Evolutionary conservation across 2,888 invertebrate genomes (phyloP).

Genomic region (Stictocephala bisonia): DNA sequence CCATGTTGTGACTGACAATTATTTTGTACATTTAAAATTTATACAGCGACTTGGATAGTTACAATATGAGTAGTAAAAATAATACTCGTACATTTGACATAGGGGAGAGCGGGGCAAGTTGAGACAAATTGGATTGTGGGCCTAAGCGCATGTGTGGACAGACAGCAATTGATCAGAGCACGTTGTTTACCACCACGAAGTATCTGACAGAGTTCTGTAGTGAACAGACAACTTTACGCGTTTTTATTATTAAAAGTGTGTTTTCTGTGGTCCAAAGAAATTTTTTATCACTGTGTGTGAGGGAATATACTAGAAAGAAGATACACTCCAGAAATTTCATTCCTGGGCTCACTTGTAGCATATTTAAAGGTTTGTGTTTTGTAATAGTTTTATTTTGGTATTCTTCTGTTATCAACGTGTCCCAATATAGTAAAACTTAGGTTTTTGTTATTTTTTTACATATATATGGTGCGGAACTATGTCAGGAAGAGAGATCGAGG

Average conservation of each 20-base stretch:
- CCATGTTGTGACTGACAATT: too few relatives aligned
- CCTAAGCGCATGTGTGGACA: neutral
- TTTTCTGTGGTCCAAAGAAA: neutral
- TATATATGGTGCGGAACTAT: slow-evolving; percentile 18
- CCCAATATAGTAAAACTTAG: slow-evolving; percentile 8
- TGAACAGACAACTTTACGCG: neutral
- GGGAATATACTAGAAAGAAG: neutral
- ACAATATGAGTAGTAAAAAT: too few relatives aligned
- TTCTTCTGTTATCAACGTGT: slow-evolving; percentile 24
- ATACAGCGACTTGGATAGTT: too few relatives aligned
- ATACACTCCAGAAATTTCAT: neutral
- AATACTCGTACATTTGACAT: too few relatives aligned
- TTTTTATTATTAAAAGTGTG: slow-evolving; percentile 1
- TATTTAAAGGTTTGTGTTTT: neutral
- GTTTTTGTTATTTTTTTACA: slow-evolving; percentile 20
- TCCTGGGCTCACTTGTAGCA: neutral
- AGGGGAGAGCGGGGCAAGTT: slow-evolving; percentile 21
- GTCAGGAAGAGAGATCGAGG: neutral
- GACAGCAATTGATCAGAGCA: neutral
- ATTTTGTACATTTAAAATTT: too few relatives aligned
- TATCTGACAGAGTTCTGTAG: neutral
- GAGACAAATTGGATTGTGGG: neutral
- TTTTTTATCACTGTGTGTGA: neutral
- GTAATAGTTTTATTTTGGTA: slow-evolving; percentile 10
- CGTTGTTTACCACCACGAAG: slow-evolving; percentile 6